Base-by-base conservation (phyloP, 2,888 invertebrate genomes). In the Desoria tigrina region DNA sequence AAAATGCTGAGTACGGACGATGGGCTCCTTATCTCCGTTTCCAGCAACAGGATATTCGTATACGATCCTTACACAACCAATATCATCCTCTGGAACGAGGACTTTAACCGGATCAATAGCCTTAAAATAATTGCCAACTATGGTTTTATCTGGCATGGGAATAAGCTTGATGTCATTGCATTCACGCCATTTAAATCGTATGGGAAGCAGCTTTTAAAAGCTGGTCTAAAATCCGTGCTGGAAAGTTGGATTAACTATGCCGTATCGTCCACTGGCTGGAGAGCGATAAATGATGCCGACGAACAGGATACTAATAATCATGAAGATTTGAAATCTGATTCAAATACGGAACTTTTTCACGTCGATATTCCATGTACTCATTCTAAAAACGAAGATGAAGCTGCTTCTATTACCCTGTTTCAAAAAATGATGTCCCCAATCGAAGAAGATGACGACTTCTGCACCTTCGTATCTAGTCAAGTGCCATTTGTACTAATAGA, bases 101-200 rank as follows among this genome's bases (percentile, higher is more conserved):
- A 72, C 11, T 76, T 76, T 49, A 64, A 67, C 7, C 23, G 69
- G 56, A 74, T 76, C 18, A 66, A 73, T 14, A 65, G 63, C 23
- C 42, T 73, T n/a, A 73, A 74, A 56, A 64, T 74, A 9, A 58
- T 76, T 21, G 73, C 73, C 11, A 76, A 76, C 59, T 76, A 76
- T 49, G 61, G 71, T 23, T 76, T 76, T 54, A 56, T 76, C 26
- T 74, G 75, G 74, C 61, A 68, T 51, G 70, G 69, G 21, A 67
- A 49, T 4, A 71, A 68, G 49, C 16, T 74, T 26, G 70, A 74
- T 49, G 71, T 74, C 9, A 45, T 76, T 1, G 73, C 74, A 1
- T 55, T 73, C 28, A 73, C 72, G 21, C 65, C 57, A 3, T 73
- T 76, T 42, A 63, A 63, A 0, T 42, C 65, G 0, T 76, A 76